phyloP scores from a whole-genome alignment of 1,140 invertebrate species.

The Alviniconcha marisindica region DNA sequence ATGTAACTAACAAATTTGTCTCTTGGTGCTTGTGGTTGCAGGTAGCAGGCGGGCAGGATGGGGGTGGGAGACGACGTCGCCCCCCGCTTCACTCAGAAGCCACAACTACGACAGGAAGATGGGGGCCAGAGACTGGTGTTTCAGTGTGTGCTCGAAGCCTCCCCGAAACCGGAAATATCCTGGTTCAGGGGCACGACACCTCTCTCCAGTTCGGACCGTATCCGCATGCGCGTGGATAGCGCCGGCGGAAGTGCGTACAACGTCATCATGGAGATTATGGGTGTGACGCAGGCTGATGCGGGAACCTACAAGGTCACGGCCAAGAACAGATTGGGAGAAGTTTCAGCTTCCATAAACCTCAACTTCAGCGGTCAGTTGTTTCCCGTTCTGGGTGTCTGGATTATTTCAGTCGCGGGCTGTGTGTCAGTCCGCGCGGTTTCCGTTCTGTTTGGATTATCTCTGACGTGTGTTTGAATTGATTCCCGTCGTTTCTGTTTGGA shows the following conservation, averaged over 20 bases:
- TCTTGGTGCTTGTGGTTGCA: not conserved
- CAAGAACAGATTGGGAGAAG: slow-evolving; percentile 98
- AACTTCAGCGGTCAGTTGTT: slow-evolving; percentile 88
- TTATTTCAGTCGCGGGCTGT: not conserved
- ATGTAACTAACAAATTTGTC: too few species aligned
- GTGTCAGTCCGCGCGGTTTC: not conserved
- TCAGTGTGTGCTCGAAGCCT: slow-evolving; percentile 72
- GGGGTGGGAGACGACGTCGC: slow-evolving; percentile 98
- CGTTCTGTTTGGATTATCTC: not conserved
- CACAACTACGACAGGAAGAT: slow-evolving; percentile 96
- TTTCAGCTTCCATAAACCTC: slow-evolving; percentile 97
- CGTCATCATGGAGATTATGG: slow-evolving; percentile 88
- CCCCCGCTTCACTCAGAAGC: slow-evolving; percentile 98
- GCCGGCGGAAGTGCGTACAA: slow-evolving; percentile 67
- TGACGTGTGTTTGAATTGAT: not conserved
- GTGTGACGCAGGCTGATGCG: slow-evolving; percentile 96
- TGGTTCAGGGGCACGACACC: slow-evolving; percentile 71
- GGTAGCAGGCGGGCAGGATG: slow-evolving; percentile 53
- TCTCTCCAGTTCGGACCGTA: slow-evolving; percentile 60
- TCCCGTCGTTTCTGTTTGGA: too few species aligned
- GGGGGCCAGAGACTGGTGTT: slow-evolving; percentile 80
- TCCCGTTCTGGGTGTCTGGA: not conserved
- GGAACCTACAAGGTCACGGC: slow-evolving; percentile 98
- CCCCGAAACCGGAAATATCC: slow-evolving; percentile 71
- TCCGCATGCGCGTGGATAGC: slow-evolving; percentile 68